Evolutionary conservation across 2,113 vertebrate species (phyloP).

Genomic region (Calyptomena viridis): DNA sequence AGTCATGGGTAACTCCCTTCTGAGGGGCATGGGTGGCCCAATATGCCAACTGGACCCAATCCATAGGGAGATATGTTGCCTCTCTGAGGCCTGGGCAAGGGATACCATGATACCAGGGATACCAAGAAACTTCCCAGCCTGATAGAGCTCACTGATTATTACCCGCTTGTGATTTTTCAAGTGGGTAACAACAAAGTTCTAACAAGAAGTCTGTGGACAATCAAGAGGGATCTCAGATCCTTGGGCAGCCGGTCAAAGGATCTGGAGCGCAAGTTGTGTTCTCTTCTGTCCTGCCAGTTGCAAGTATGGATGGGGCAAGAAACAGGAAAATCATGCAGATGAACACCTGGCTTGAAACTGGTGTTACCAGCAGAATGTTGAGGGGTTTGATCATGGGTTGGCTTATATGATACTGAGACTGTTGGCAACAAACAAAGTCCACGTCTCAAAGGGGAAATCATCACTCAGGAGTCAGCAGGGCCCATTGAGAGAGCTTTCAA

Average conservation of each 20-base stretch:
- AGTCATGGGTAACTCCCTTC: neutral
- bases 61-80: neutral
- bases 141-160: neutral
- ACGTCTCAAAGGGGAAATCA: neutral
- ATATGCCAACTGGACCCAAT: neutral
- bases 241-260: neutral
- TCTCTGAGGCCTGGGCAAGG: neutral
- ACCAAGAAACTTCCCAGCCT: neutral
- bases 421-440: neutral
- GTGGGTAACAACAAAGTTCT: neutral
- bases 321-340: neutral
- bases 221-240: neutral
- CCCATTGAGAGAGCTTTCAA: neutral
- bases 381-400: neutral
- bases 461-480: neutral
- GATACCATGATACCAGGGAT: too few species aligned
- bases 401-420: neutral
- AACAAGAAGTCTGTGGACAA: neutral
- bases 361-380: neutral
- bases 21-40: neutral
- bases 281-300: neutral
- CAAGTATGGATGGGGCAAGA: neutral
- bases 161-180: neutral
- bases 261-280: neutral
- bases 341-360: neutral